A percentile compares a stretch with the other conserved stretches of the same genome.
These are phyloP conservation scores for Melieria picta DNA, from an alignment of 2,888 invertebrate genomes.

Conservation along the genomic window DNA sequence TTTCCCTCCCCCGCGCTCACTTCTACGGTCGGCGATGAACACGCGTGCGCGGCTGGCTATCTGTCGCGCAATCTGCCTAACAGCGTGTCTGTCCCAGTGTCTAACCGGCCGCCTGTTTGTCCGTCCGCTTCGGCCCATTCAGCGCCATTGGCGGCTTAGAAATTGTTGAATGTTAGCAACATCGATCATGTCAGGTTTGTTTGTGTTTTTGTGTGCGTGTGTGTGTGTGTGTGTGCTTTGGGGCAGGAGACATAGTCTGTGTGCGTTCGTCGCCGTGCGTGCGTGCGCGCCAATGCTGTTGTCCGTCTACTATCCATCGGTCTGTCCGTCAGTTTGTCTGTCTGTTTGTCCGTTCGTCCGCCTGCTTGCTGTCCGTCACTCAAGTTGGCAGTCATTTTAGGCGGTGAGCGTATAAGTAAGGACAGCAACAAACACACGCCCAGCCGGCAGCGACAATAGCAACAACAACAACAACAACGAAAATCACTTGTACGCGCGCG, in stretches of 20 bases:
- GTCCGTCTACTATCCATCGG: background rate
- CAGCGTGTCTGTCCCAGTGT: background rate
- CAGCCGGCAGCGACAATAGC: constrained; percentile 23
- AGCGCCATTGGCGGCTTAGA: constrained; percentile 2
- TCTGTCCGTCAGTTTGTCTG: constrained; percentile 8
- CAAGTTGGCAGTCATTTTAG: constrained; percentile 51
- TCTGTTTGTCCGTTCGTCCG: background rate
- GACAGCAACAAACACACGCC: constrained; percentile 19
- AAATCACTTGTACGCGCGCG: constrained; percentile 49
- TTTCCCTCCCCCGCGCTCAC: background rate
- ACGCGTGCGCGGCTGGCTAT: constrained; percentile 5
- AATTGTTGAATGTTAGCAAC: constrained; percentile 24
- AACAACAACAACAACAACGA: constrained; percentile 36
- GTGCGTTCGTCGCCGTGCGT: background rate
- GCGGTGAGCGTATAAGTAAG: constrained; percentile 56
- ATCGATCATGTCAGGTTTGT: constrained; percentile 24
- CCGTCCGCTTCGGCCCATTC: background rate
- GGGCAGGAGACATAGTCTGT: background rate
- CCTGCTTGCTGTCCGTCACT: constrained; percentile 20
- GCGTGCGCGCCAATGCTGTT: background rate
- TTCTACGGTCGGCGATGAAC: background rate
- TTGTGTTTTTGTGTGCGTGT: background rate
- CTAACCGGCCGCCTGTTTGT: background rate
- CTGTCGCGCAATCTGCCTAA: too few relatives aligned
- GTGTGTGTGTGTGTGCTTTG: background rate